phyloP scores from a whole-genome alignment of 2,888 invertebrate species.

The Myopa testacea region DNA sequence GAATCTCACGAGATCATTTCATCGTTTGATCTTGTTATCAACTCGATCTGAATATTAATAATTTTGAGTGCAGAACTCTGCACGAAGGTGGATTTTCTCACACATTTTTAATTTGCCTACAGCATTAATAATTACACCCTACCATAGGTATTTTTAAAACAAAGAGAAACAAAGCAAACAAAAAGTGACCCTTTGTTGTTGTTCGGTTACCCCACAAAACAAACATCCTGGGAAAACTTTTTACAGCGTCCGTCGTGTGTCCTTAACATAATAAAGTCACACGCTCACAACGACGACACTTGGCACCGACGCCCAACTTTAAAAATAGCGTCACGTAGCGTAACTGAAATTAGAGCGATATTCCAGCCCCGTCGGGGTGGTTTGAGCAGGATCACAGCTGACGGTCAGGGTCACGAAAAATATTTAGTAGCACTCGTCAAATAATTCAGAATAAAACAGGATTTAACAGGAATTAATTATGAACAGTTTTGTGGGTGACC shows the following conservation, averaged over 20 bases:
- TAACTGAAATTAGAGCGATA: not conserved
- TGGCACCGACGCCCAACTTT: not conserved
- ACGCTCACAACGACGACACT: slow-evolving; percentile 12
- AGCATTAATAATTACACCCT: too few relatives aligned
- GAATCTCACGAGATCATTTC: too few relatives aligned
- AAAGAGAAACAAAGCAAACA: not conserved
- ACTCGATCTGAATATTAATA: too few relatives aligned
- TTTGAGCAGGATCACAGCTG: not conserved
- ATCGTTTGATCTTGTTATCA: too few relatives aligned
- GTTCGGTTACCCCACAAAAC: slow-evolving; percentile 12
- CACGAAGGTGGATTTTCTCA: too few relatives aligned
- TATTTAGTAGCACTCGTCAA: not conserved
- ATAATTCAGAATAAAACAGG: not conserved
- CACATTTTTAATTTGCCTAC: too few relatives aligned
- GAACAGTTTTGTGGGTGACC: not conserved
- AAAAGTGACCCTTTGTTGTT: slow-evolving; percentile 11
- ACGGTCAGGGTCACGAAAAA: not conserved
- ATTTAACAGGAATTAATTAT: not conserved
- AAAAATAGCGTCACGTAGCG: slow-evolving; percentile 16
- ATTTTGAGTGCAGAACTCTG: too few relatives aligned
- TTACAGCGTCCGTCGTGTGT: not conserved
- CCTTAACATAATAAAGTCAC: slow-evolving; percentile 18
- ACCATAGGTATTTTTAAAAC: not conserved
- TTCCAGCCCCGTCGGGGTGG: not conserved
- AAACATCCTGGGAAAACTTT: slow-evolving; percentile 37